Evolutionary conservation across 2,113 vertebrate species (phyloP).

Genomic region (Prochilodus magdalenae): DNA sequence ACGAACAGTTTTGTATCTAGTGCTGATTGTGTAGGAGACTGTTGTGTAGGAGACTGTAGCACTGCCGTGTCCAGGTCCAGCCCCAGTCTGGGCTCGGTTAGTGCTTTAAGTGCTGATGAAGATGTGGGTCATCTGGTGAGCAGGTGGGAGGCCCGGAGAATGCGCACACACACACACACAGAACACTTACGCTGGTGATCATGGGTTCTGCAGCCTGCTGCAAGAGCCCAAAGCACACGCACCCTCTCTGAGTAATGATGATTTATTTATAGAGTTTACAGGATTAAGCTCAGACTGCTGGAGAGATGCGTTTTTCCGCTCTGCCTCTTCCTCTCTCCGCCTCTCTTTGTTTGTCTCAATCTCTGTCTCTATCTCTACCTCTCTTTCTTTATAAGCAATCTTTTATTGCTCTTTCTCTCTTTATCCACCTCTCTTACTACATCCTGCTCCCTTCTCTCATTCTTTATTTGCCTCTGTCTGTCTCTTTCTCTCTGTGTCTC

Average conservation of each 20-base stretch:
- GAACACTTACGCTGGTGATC: slow-evolving; percentile 10
- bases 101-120: slow-evolving; percentile 3
- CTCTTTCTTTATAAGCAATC: too few species aligned
- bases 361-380: neutral
- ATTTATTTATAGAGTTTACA: slow-evolving; percentile 47
- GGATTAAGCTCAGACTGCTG: slow-evolving; percentile 42
- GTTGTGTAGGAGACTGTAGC: neutral
- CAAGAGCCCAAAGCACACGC: neutral
- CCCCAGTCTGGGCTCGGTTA: too few species aligned
- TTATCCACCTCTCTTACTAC: too few species aligned
- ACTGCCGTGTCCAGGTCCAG: neutral
- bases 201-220: slow-evolving; percentile 34
- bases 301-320: slow-evolving; percentile 36
- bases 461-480: too few species aligned
- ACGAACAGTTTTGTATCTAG: too few species aligned
- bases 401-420: neutral
- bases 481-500: neutral
- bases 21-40: too few species aligned
- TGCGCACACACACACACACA: slow-evolving; percentile 14
- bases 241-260: slow-evolving; percentile 11
- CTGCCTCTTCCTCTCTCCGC: neutral
- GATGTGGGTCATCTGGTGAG: slow-evolving; percentile 45
- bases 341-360: neutral
- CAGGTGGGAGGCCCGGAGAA: slow-evolving; percentile 46
- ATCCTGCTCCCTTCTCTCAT: too few species aligned